Evolutionary conservation across 2,888 invertebrate species (phyloP), one percentile per base, ranked within the genome.

Genomic region (Myopa tessellatipennis): DNA sequence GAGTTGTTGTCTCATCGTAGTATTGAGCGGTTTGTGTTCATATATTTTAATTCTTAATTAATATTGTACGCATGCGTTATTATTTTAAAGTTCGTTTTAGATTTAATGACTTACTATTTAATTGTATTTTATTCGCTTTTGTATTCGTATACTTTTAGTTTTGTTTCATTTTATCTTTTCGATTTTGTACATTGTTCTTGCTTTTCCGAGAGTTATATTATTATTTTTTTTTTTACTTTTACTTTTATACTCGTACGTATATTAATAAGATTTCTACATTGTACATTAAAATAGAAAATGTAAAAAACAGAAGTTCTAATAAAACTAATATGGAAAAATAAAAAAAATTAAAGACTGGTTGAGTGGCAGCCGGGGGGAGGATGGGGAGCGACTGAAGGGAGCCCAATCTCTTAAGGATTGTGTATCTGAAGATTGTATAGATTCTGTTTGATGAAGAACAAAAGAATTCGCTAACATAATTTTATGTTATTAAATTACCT

Each of bases 61-160:
- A 26, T 85, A 84, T 73, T 80, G 77, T 82, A 85, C 82, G 83
- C 81, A 83, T 86, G 85, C 85, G 85, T 85, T 85, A 85, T 85
- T 82, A 71, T 38, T 69, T 73, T 75, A 14, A 52, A 74, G 65
- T 34, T 14, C 10, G 4, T 34, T 5, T 74, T 74, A 74, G 74
- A 8, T 45, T 63, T 34, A 40, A 38, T 40, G 67, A 26, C 26
- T 26, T 26, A 26, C 26, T 26, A 26, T 26, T 26, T 40, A 65
- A 65, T 55, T 4, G 36, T 52, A 14, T 74, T 61, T 61, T 73
- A 12, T 52, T 61, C 16, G 45, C 34, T 65, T 65, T 67, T 40
- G 40, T 8, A 7, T 6, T 14, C 34, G 4, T 26, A n/a, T 18
- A 26, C 14, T 67, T 67, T 67, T 38, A 4, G 55, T 63, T 50